phyloP scores from a whole-genome alignment of 2,888 invertebrate genomes.

The Cepaea hortensis region DNA sequence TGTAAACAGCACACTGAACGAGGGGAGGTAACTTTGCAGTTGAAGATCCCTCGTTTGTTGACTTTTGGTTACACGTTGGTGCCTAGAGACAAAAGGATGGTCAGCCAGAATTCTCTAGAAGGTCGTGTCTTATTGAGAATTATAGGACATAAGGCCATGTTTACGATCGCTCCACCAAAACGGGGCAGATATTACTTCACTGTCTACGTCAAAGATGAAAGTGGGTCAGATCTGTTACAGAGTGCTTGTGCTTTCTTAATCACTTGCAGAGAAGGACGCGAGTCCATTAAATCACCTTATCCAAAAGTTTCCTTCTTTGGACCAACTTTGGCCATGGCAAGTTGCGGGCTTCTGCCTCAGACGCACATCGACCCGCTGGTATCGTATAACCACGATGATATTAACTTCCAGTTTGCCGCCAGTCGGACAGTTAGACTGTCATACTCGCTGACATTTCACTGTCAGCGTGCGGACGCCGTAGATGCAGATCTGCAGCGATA shows the following conservation, averaged over 20 bases:
- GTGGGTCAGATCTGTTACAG: constrained; percentile 72
- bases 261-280: constrained; percentile 66
- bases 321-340: constrained; percentile 65
- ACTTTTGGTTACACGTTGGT: constrained; percentile 72
- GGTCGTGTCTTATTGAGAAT: constrained; percentile 69
- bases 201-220: constrained; percentile 73
- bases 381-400: constrained; percentile 64
- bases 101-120: constrained; percentile 62
- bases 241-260: constrained; percentile 73
- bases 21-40: constrained; percentile 68
- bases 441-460: constrained; percentile 67
- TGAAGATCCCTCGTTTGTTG: constrained; percentile 67
- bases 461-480: constrained; percentile 64
- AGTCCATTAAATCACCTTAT: constrained; percentile 65
- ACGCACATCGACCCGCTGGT: constrained; percentile 69
- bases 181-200: constrained; percentile 77
- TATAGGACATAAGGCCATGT: constrained; percentile 71
- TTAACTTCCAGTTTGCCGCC: constrained; percentile 65
- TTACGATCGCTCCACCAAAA: constrained; percentile 76
- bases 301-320: constrained; percentile 70
- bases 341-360: constrained; percentile 63
- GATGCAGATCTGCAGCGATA: constrained; percentile 66
- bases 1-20: constrained; percentile 69
- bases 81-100: constrained; percentile 62
- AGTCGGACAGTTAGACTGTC: constrained; percentile 61